Base-by-base conservation (phyloP, 2,113 vertebrate species). In the Coryphaenoides rupestris region DNA sequence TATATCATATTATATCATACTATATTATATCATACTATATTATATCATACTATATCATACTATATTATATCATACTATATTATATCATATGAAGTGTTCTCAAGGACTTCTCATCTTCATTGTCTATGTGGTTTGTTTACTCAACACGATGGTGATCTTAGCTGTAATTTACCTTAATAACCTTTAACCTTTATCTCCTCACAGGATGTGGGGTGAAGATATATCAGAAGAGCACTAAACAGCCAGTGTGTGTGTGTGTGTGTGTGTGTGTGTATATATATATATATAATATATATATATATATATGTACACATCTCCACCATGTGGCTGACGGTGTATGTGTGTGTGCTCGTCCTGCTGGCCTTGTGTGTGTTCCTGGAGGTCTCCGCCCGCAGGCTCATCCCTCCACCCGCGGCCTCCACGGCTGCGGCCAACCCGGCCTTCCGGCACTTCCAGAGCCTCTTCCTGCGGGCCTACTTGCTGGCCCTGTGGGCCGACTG, bases 401-500 rank as follows among this genome's bases (percentile, higher is more conserved):
- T 75, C 58, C 73, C 84, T 47, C 14, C 82, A 68, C 74, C 90
- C 78, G 61, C 85, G 4, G 45, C 74, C 0, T 73, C 83, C 0
- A 66, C 72, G 0, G 85, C 92, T 23, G 86, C 85, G 19, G 85
- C 91, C 79, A 96, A 96, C 82, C 95, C 95, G 0, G 93, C 89
- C 4, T 98, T 96, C 77, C 86, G 90, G 19, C 79, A 76, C 17
- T 96, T 96, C 79, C 95, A 96, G 66, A 77, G 72, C 2, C 81
- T 92, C 56, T 98, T 95, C 65, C 92, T 94, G 65, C 87, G 87
- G 21, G 92, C 92, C 23, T 98, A 98, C 75, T 91, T 96, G 46
- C 75, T 93, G 74, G 95, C 94, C 1, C 83, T 98, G 76, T 95
- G 94, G 57, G 93, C 94, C 3, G 94, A 96, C 84, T 96, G 95